Conservation (phyloP, 2,888 invertebrate genomes). For the Spilosoma lubricipeda region DNA sequence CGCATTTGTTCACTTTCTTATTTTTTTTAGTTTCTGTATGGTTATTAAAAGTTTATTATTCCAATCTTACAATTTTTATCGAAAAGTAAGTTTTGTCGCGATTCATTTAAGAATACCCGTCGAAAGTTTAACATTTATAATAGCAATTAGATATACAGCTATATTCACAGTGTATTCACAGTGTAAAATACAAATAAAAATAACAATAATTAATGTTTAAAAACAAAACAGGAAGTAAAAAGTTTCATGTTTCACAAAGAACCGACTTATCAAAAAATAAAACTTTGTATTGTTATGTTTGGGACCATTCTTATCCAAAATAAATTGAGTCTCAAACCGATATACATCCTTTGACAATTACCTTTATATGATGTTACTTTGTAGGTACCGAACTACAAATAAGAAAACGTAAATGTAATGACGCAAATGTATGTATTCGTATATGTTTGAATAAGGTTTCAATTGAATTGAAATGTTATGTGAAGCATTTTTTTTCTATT, state of each 20-base stretch:
- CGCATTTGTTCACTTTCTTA: background rate
- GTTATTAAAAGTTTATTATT: background rate
- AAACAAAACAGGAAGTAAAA: background rate
- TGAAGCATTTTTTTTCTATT: no score
- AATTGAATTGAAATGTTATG: background rate
- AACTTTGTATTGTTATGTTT: background rate
- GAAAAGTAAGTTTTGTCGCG: no score
- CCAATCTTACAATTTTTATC: background rate
- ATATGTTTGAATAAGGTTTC: background rate
- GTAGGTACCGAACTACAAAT: background rate
- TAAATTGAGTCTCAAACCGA: slow-evolving; percentile 7
- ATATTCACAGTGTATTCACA: background rate
- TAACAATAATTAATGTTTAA: background rate
- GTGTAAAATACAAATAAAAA: no score
- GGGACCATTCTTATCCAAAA: slow-evolving; percentile 8
- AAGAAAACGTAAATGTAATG: background rate
- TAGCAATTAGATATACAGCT: background rate
- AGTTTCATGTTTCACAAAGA: background rate
- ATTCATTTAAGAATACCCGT: no score
- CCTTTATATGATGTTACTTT: background rate
- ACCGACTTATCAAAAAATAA: background rate
- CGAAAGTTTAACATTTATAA: no score
- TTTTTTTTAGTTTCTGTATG: background rate
- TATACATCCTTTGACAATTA: slow-evolving; percentile 16
- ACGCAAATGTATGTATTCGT: no score